Conservation (phyloP, 2,113 vertebrate genomes). For the Limanda limanda region DNA sequence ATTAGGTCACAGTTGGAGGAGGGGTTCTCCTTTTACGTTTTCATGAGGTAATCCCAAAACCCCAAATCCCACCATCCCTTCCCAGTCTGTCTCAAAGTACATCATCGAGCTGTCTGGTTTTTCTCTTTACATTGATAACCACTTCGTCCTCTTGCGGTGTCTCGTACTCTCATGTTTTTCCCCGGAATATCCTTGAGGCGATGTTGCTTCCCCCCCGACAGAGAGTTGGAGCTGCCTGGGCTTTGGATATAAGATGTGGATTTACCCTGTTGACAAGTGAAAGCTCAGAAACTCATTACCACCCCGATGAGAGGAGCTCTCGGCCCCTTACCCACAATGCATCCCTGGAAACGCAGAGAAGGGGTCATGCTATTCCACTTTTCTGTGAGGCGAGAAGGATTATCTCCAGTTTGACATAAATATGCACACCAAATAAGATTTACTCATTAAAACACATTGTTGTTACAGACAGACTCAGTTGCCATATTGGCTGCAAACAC, state of each 20-base stretch:
- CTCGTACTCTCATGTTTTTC: slow-evolving; percentile 9
- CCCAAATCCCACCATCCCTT: slow-evolving; percentile 51
- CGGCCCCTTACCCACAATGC: slow-evolving; percentile 47
- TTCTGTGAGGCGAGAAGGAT: slow-evolving; percentile 43
- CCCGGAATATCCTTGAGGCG: background rate
- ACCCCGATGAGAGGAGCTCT: slow-evolving; percentile 60
- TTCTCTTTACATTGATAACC: slow-evolving; percentile 7
- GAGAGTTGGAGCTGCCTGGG: slow-evolving; percentile 4
- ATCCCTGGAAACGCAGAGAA: slow-evolving; percentile 30
- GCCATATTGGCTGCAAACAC: background rate
- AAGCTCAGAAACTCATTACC: slow-evolving; percentile 68
- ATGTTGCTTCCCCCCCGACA: slow-evolving; percentile 19
- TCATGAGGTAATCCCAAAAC: slow-evolving; percentile 71
- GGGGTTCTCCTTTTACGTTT: slow-evolving; percentile 56
- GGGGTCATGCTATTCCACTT: slow-evolving; percentile 16
- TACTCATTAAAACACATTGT: background rate
- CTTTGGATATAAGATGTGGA: slow-evolving; percentile 44
- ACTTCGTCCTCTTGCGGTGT: background rate
- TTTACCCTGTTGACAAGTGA: slow-evolving; percentile 56
- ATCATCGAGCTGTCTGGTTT: slow-evolving; percentile 31
- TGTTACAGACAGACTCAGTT: background rate
- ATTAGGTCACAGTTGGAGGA: slow-evolving; percentile 51
- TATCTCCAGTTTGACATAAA: slow-evolving; percentile 32
- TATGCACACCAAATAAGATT: slow-evolving; percentile 23
- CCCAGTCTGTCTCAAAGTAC: slow-evolving; percentile 52